A percentile compares a stretch with the other conserved stretches of the same genome.
Conservation (phyloP, 1,140 invertebrate species). For the Drosophila mayri region DNA sequence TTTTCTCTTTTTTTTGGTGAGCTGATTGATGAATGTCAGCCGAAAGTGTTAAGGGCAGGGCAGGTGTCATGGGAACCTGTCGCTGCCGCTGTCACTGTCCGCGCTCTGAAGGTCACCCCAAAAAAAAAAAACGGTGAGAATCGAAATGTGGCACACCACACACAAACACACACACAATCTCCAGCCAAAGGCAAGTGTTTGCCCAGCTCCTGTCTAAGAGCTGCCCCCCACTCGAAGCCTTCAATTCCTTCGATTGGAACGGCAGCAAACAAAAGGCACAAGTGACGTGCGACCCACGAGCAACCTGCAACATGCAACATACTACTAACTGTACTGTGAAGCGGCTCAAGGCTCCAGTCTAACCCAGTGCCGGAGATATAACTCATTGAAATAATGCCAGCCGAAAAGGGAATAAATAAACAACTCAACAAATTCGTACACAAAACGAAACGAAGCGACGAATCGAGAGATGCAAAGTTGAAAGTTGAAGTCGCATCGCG, state of each 20-base stretch:
- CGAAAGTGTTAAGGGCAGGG: conserved; percentile 49
- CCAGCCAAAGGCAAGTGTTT: conserved; percentile 50
- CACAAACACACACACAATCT: neutral
- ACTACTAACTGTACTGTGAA: conserved; percentile 65
- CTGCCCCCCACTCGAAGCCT: conserved; percentile 56
- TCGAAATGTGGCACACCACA: conserved; percentile 41
- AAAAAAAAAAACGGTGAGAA: conserved; percentile 16
- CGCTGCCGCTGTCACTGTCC: neutral
- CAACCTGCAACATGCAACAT: conserved; percentile 31
- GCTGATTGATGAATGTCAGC: conserved; percentile 81
- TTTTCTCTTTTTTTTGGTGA: conserved; percentile 14
- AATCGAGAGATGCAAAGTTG: conserved; percentile 71
- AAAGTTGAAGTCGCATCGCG: conserved; percentile 56
- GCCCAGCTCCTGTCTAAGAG: conserved; percentile 66
- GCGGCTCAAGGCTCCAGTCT: conserved; percentile 40
- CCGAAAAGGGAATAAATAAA: conserved; percentile 50
- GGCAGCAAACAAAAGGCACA: conserved; percentile 63
- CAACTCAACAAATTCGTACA: conserved; percentile 38
- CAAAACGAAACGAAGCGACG: conserved; percentile 7
- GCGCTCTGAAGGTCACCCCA: conserved; percentile 35
- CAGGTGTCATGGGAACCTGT: conserved; percentile 73
- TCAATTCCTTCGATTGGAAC: conserved; percentile 65
- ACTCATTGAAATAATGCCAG: conserved; percentile 44
- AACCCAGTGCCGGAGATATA: conserved; percentile 37
- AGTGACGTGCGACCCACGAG: conserved; percentile 57